Base-by-base conservation (phyloP, 2,113 vertebrate species). In the Gobio gobio region DNA sequence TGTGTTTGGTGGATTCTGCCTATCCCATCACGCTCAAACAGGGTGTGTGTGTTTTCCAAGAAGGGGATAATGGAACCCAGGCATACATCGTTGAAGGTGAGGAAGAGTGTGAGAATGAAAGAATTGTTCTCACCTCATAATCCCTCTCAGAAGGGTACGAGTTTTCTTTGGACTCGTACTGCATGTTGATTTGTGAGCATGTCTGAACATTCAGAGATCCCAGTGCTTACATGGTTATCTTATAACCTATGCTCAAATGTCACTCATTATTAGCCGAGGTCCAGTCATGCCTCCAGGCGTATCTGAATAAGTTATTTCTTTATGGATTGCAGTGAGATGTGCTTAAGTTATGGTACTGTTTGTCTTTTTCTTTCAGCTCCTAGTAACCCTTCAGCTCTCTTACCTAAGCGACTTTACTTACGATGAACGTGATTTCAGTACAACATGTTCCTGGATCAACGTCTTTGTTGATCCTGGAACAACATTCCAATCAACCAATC, bases 31-130 rank as follows among this genome's bases (percentile, higher is more conserved):
- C 87, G n/a, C 83, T 93, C 77, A 88, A 86, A 84, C 91, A 94
- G 85, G 94, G 93, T 85, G 90, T 90, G 75, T 90, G 83, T 68
- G 88, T 95, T 83, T 89, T 94, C 61, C 89, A 93, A 85, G 94
- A 95, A 87, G 94, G 95, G 33, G 89, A 92, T 58, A 63, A 68
- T 4, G 93, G 93, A 51, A 89, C 93, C 22, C 91, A 91, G 29
- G 93, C 94, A 36, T 96, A 94, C n/a, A 86, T 95, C 76, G 85
- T 95, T 76, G 95, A 95, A 90, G 95, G 95, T 95, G 90, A 93
- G 78, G 20, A 79, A 43, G 33, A 40, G 40, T 16, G 10, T 3
- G 10, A 77, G 45, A 54, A 54, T 54, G 74, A 20, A 76, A 76
- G 26, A 33, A 4, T 29, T 51, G 9, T 24, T 29, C 10, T 56